These are phyloP conservation scores for Kryptolebias marmoratus DNA, from an alignment of 2,113 vertebrate genomes.

Conservation along the genomic window DNA sequence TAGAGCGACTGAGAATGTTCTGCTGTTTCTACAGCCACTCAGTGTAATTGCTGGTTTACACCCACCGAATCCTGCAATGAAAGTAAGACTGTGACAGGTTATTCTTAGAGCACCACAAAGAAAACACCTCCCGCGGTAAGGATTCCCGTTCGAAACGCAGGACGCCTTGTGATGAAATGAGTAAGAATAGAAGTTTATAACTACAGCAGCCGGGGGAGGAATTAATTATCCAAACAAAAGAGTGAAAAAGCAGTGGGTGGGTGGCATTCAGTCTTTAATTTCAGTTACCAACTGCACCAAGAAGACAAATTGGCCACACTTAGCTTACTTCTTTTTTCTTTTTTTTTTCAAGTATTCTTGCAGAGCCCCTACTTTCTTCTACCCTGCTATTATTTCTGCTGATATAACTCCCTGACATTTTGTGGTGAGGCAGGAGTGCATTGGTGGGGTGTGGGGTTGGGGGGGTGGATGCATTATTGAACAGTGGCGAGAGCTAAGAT, in stretches of 20 bases:
- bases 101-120: conserved; percentile 29
- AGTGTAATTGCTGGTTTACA: conserved; percentile 1
- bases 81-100: conserved; percentile 15
- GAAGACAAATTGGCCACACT: conserved; percentile 18
- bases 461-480: conserved; percentile 78
- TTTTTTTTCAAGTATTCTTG: conserved; percentile 38
- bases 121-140: not conserved
- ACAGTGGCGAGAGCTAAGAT: conserved; percentile 72
- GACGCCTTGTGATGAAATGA: conserved; percentile 15
- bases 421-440: conserved; percentile 26
- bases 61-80: not conserved
- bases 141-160: conserved; percentile 32
- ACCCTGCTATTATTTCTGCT: conserved; percentile 48
- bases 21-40: not conserved
- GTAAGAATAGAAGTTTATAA: conserved; percentile 33
- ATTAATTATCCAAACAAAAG: conserved; percentile 37
- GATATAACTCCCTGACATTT: conserved; percentile 40
- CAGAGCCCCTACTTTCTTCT: not conserved
- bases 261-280: conserved; percentile 33
- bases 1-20: not conserved
- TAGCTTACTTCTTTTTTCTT: conserved; percentile 18
- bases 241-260: conserved; percentile 26
- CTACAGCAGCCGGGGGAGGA: not conserved
- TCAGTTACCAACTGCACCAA: conserved; percentile 22
- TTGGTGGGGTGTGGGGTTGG: not conserved